A percentile compares a stretch with the other conserved stretches of the same genome.
Evolutionary conservation across 2,888 invertebrate species (phyloP).

Genomic region (Megaustenia siamemsis): DNA sequence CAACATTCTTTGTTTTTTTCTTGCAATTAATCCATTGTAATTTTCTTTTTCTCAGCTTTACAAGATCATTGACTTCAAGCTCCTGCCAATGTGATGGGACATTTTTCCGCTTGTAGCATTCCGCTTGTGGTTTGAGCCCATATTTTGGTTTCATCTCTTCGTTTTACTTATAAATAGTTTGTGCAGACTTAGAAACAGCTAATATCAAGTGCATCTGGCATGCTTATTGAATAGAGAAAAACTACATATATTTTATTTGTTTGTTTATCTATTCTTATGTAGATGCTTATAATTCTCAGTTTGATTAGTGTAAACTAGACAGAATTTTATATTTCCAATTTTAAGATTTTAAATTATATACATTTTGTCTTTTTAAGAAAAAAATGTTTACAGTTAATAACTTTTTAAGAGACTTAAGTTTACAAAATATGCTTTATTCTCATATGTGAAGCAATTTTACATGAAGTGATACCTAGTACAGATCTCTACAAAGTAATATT

Average conservation of each 20-base stretch:
- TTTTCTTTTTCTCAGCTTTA: constrained; percentile 9
- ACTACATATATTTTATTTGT: background rate
- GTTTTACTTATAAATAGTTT: background rate
- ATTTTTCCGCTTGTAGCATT: constrained; percentile 50
- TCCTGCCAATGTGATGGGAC: constrained; percentile 12
- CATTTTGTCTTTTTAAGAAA: too few species aligned
- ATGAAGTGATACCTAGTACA: too few species aligned
- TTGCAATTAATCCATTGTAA: background rate
- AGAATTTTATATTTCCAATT: too few species aligned
- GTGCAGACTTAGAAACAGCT: background rate
- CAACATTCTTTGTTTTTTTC: background rate
- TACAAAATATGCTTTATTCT: too few species aligned
- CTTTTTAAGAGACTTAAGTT: too few species aligned
- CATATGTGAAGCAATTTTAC: too few species aligned
- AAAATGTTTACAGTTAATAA: too few species aligned
- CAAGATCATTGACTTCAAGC: constrained; percentile 13
- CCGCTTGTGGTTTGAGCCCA: constrained; percentile 50
- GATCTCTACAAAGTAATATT: too few species aligned
- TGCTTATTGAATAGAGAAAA: background rate
- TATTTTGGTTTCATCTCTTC: constrained; percentile 23
- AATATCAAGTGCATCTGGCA: background rate
- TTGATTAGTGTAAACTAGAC: constrained; percentile 20
- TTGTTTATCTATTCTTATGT: background rate
- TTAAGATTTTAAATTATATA: too few species aligned
- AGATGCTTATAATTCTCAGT: background rate